Evolutionary conservation across 2,888 invertebrate genomes (phyloP).

Genomic region (Mimachlamys varia): DNA sequence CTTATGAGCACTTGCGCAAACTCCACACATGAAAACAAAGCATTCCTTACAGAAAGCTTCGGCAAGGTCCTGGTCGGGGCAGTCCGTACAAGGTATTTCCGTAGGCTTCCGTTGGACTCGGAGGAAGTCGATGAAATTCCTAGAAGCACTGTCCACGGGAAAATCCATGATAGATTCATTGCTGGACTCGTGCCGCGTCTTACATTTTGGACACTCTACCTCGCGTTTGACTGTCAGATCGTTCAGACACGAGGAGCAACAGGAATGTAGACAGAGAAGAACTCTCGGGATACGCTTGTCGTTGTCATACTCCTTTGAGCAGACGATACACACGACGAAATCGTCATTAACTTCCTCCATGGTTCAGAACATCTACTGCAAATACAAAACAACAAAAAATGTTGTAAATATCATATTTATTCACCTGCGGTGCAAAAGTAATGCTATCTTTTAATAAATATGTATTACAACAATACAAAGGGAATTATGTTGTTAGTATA

Average conservation of each 20-base stretch:
- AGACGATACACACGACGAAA: conserved; percentile 61
- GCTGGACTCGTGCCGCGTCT: conserved; percentile 53
- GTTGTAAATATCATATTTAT: too few species aligned
- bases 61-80: conserved; percentile 62
- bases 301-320: conserved; percentile 65
- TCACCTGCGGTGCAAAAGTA: too few species aligned
- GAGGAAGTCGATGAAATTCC: conserved; percentile 65
- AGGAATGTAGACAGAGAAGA: conserved; percentile 63
- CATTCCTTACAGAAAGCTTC: conserved; percentile 64
- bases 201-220: conserved; percentile 58
- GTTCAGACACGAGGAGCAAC: conserved; percentile 60
- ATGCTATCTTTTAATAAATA: too few species aligned
- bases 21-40: conserved; percentile 63
- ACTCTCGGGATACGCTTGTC: conserved; percentile 61
- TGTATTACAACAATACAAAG: too few species aligned
- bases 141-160: conserved; percentile 60
- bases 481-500: too few species aligned
- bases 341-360: conserved; percentile 40
- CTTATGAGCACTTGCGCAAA: conserved; percentile 64
- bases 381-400: not conserved
- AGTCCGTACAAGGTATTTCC: conserved; percentile 62
- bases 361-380: not conserved
- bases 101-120: conserved; percentile 61
- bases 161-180: conserved; percentile 53
- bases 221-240: conserved; percentile 53